Evolutionary conservation across 2,113 vertebrate species (phyloP).

Genomic region (Zosterops japonicus): DNA sequence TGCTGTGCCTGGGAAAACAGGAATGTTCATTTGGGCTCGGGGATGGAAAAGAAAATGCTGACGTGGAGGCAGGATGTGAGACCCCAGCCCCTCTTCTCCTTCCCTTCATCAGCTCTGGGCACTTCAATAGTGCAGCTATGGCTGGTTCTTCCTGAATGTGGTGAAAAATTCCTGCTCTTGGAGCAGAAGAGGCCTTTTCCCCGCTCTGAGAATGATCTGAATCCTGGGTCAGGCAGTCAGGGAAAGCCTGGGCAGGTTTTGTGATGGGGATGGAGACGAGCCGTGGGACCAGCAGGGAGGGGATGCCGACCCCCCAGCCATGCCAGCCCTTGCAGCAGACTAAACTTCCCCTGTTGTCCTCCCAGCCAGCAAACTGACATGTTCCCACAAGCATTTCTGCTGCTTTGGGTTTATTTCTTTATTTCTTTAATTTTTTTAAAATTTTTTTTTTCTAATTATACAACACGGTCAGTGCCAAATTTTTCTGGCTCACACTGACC

Average conservation of each 20-base stretch:
- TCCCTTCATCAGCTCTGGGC: fast-evolving
- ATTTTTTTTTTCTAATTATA: neutral
- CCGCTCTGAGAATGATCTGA: neutral
- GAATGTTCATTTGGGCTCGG: neutral
- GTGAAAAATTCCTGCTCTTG: neutral
- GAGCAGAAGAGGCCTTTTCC: neutral
- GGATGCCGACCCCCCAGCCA: neutral
- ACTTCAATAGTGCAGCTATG: fast-evolving
- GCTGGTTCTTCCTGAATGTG: fast-evolving
- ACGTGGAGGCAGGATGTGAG: neutral
- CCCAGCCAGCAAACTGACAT: constrained; percentile 18
- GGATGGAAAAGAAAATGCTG: neutral
- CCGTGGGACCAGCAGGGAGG: neutral
- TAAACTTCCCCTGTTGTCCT: constrained; percentile 2
- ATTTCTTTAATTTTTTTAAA: neutral
- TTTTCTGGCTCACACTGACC: neutral
- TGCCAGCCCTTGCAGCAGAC: constrained; percentile 1
- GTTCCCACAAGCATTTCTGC: constrained; percentile 5
- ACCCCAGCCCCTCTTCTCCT: neutral
- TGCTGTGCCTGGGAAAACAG: neutral
- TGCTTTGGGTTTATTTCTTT: neutral
- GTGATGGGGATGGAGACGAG: neutral
- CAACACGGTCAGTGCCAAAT: neutral
- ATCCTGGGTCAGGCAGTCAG: neutral
- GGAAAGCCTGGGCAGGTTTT: neutral